Evolutionary conservation across 2,888 invertebrate species (phyloP).

Genomic region (Toxonevra muliebris): DNA sequence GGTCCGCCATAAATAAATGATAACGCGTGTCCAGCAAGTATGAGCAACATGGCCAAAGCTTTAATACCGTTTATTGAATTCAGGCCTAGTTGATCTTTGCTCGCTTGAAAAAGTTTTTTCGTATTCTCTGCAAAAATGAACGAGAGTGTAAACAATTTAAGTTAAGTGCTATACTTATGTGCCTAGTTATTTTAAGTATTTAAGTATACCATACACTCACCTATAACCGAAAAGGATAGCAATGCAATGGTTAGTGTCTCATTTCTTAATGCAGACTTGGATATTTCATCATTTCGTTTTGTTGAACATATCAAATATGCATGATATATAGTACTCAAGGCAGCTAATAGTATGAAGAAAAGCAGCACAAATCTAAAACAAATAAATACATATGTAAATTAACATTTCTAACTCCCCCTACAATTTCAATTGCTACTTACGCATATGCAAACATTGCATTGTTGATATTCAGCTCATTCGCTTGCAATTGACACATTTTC

Average conservation of each 20-base stretch:
- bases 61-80: slow-evolving; percentile 75
- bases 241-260: slow-evolving; percentile 49
- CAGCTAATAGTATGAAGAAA: slow-evolving; percentile 65
- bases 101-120: slow-evolving; percentile 54
- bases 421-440: slow-evolving; percentile 53
- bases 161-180: slow-evolving; percentile 1
- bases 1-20: slow-evolving; percentile 75
- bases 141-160: slow-evolving; percentile 6
- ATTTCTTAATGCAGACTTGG: slow-evolving; percentile 43
- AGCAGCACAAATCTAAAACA: slow-evolving; percentile 65
- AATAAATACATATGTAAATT: slow-evolving; percentile 1
- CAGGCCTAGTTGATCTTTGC: slow-evolving; percentile 70
- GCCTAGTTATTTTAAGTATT: slow-evolving; percentile 4
- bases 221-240: slow-evolving; percentile 57
- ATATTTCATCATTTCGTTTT: slow-evolving; percentile 39
- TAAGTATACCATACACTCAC: slow-evolving; percentile 40
- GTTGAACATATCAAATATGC: slow-evolving; percentile 55
- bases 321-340: slow-evolving; percentile 68
- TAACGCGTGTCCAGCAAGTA: slow-evolving; percentile 74
- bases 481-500: slow-evolving; percentile 66
- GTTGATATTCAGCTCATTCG: slow-evolving; percentile 61
- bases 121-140: slow-evolving; percentile 50
- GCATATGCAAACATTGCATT: slow-evolving; percentile 57
- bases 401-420: neutral
- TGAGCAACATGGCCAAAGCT: slow-evolving; percentile 74